Evolutionary conservation across 2,113 vertebrate species (phyloP), one percentile per base, ranked within the genome.

Genomic region (Xiphorhynchus elegans): DNA sequence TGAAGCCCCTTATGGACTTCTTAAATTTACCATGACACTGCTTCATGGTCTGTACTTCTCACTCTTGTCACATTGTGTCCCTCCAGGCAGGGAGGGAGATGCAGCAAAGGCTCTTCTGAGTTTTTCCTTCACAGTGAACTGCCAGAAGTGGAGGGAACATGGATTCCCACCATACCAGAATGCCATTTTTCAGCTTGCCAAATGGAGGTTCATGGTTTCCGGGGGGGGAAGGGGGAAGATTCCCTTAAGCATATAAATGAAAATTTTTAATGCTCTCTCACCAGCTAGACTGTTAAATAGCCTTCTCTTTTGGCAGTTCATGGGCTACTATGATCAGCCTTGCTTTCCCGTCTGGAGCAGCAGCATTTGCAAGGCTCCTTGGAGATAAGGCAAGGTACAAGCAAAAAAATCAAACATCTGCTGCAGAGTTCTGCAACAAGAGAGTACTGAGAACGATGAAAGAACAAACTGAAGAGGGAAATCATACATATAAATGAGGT

Each of bases 401-500:
- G n/a, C 59, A 58, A 62, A 93, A 79, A 87, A 92, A 77, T 77
- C 40, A 88, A 94, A 81, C 79, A 90, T 86, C 94, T 96, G 92
- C 69, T 92, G 42, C 67, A 80, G 50, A 88, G 55, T 86, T 86
- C 72, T 74, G 83, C 55, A 70, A 80, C 47, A 84, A 67, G 72
- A 92, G 55, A 86, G 37, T 35, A 80, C 82, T 63, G 75, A 77
- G 68, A 86, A 86, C 62, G 82, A 84, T 80, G 72, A 93, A 93
- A 93, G 85, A 93, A 92, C 72, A 94, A 90, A 84, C 50, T 84
- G 59, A 94, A 88, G 82, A 93, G 68, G 46, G 37, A 63, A 88
- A 77, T 89, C 83, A 80, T 92, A 91, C 85, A 95, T 94, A 90
- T 81, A 94, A 90, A 95, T 85, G 79, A 93, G 88, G 77, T 35